Conservation (phyloP, 2,797 vertebrate species). For the Pangasius larnaudii region DNA sequence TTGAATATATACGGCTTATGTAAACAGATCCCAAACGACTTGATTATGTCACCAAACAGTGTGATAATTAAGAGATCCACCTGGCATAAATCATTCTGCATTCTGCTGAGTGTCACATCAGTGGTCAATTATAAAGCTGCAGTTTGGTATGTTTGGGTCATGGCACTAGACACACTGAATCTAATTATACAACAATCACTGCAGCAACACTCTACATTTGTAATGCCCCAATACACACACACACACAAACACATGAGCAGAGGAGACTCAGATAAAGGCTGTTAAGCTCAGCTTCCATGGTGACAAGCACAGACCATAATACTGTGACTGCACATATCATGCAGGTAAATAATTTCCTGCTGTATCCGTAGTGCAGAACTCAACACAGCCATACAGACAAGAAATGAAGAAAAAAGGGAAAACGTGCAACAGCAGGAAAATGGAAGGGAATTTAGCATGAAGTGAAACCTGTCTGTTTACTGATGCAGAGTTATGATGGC, state of each 20-base stretch:
- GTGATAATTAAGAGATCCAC: conserved; percentile 2
- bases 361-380: background rate
- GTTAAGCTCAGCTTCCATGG: conserved; percentile 35
- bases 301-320: conserved; percentile 37
- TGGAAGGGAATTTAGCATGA: conserved; percentile 24
- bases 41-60: background rate
- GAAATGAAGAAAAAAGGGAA: conserved; percentile 13
- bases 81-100: conserved; percentile 4
- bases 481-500: background rate
- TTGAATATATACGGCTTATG: background rate
- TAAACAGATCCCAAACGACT: background rate
- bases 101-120: background rate
- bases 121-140: conserved; percentile 34
- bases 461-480: conserved; percentile 25
- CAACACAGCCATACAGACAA: conserved; percentile 12
- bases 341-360: conserved; percentile 28
- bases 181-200: conserved; percentile 40
- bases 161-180: conserved; percentile 20
- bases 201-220: conserved; percentile 21
- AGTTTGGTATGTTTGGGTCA: conserved; percentile 6
- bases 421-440: conserved; percentile 41
- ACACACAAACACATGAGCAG: background rate
- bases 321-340: conserved; percentile 33
- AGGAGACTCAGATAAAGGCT: conserved; percentile 17
- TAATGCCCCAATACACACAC: conserved; percentile 15